Evolutionary conservation across 2,113 vertebrate genomes (phyloP).

Genomic region (Eonycteris spelaea): DNA sequence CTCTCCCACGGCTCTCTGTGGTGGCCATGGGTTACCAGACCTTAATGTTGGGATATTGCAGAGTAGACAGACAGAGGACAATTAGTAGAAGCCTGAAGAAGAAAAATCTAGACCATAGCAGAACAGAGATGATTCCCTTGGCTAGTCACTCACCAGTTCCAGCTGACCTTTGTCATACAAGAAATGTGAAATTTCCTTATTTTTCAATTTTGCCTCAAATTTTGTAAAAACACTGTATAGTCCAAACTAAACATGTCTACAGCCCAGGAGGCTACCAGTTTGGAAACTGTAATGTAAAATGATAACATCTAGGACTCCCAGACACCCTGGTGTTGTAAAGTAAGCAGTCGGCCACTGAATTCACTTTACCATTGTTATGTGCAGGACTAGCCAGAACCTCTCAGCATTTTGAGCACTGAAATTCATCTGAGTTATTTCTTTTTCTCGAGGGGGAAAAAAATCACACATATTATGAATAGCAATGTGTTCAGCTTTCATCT

Average conservation of each 20-base stretch:
- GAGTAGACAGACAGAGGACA: neutral
- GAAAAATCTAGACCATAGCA: neutral
- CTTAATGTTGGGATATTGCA: neutral
- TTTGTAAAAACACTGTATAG: neutral
- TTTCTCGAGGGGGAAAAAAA: neutral
- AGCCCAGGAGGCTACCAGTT: neutral
- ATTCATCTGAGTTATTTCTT: neutral
- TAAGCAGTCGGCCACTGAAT: neutral
- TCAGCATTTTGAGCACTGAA: neutral
- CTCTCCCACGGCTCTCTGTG: neutral
- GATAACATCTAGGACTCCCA: neutral
- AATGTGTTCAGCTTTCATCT: neutral
- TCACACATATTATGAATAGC: neutral
- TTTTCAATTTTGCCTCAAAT: neutral
- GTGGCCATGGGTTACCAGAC: neutral
- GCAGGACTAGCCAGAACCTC: neutral
- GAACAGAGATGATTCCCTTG: neutral
- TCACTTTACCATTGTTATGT: neutral
- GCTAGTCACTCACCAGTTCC: neutral
- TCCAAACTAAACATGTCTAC: slow-evolving; percentile 19
- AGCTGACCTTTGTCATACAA: neutral
- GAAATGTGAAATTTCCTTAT: neutral
- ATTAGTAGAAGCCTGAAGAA: neutral
- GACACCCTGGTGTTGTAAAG: neutral
- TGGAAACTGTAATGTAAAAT: neutral